Percentiles rank a stretch among this genome's conserved stretches.
These are phyloP conservation scores for Periophthalmus modestus DNA, from an alignment of 2,113 vertebrate species.

Conservation along the genomic window DNA sequence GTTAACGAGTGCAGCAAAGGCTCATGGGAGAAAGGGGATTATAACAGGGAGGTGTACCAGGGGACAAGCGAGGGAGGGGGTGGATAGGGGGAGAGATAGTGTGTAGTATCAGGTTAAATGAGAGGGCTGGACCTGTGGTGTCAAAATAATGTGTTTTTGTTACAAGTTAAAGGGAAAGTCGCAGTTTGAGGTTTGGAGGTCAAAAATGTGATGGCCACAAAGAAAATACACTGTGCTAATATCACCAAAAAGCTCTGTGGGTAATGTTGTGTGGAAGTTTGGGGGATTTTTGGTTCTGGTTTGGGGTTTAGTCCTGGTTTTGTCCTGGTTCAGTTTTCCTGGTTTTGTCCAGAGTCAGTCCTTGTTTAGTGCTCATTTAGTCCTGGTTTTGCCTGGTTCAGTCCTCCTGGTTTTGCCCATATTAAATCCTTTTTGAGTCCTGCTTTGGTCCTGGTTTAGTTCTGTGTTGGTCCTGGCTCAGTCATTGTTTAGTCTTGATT, in stretches of 20 bases:
- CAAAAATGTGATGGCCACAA: neutral
- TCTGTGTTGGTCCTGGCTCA: neutral
- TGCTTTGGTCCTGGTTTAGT: no score
- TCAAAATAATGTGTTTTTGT: neutral
- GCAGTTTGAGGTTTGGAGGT: neutral
- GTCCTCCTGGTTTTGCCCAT: no score
- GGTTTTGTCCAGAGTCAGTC: neutral
- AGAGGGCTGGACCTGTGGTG: conserved; percentile 1
- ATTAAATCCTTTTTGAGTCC: no score
- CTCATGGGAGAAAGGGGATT: conserved; percentile 63
- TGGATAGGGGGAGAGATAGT: conserved; percentile 22
- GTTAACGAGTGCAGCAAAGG: conserved; percentile 75
- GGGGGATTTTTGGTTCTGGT: neutral
- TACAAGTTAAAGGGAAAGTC: neutral
- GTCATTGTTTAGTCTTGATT: neutral
- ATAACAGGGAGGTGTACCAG: conserved; percentile 52
- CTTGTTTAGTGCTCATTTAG: neutral
- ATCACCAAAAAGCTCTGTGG: neutral
- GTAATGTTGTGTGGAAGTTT: neutral
- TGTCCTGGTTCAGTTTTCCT: neutral
- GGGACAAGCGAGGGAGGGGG: conserved; percentile 13
- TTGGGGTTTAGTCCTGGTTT: neutral
- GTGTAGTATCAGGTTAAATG: conserved; percentile 23
- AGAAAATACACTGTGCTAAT: neutral
- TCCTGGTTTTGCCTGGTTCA: neutral